Conservation (phyloP, 1,140 invertebrate genomes). For the Leucophenga varia region DNA sequence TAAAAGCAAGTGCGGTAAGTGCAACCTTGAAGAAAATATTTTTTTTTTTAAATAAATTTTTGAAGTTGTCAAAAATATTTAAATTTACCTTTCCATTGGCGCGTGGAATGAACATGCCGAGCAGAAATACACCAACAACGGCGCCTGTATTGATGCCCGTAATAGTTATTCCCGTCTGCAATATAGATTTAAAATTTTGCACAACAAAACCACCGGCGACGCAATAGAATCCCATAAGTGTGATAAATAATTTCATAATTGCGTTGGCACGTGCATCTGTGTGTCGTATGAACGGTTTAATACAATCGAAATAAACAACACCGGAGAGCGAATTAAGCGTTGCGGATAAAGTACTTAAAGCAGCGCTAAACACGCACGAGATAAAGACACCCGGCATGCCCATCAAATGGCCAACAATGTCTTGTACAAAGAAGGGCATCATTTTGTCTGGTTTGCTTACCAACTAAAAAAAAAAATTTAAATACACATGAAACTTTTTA, state of each 20-base stretch:
- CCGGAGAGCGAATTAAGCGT: conserved; percentile 74
- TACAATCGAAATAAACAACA: conserved; percentile 74
- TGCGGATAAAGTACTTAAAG: conserved; percentile 71
- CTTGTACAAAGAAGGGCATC: conserved; percentile 66
- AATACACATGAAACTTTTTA: neutral
- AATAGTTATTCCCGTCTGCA: conserved; percentile 65
- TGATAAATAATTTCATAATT: conserved; percentile 64
- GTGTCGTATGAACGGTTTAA: conserved; percentile 61
- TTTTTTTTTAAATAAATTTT: neutral
- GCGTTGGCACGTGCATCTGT: conserved; percentile 62
- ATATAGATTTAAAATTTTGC: conserved; percentile 63
- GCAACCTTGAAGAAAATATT: conserved; percentile 64
- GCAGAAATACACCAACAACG: conserved; percentile 69
- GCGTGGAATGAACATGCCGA: conserved; percentile 72
- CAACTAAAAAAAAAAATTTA: conserved; percentile 29
- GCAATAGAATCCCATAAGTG: conserved; percentile 62
- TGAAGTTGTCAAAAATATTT: conserved; percentile 2
- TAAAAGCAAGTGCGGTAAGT: conserved; percentile 65
- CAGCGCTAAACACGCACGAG: conserved; percentile 70
- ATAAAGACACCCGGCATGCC: conserved; percentile 69
- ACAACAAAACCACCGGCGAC: conserved; percentile 65
- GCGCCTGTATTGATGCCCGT: conserved; percentile 67
- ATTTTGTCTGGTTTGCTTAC: conserved; percentile 60
- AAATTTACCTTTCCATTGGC: conserved; percentile 63
- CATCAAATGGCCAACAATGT: conserved; percentile 60